Conservation (phyloP, 2,113 vertebrate species). For the Trachemys scripta region DNA sequence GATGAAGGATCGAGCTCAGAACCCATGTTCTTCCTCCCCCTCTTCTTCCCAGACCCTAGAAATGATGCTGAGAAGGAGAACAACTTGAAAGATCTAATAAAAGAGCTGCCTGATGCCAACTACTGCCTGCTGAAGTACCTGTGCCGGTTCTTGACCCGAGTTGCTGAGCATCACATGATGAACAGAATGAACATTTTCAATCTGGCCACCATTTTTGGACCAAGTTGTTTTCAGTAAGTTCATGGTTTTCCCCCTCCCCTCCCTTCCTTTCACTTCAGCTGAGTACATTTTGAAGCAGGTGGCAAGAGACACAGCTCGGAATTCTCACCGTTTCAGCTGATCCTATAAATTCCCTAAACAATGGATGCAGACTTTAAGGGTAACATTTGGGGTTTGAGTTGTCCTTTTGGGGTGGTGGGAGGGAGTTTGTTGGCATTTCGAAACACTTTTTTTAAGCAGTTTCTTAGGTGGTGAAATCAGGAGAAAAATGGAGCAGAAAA, state of each 20-base stretch:
- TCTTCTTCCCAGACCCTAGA: slow-evolving; percentile 67
- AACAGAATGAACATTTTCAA: slow-evolving; percentile 92
- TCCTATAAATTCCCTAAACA: background rate
- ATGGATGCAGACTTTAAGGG: background rate
- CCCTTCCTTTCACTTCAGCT: background rate
- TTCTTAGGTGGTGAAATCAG: background rate
- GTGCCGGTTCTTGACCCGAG: slow-evolving; percentile 89
- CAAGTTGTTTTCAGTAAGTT: slow-evolving; percentile 94
- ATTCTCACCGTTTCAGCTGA: background rate
- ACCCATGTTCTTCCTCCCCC: background rate
- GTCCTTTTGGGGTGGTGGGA: background rate
- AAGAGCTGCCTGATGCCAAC: slow-evolving; percentile 86
- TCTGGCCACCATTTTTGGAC: slow-evolving; percentile 93
- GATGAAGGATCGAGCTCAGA: background rate
- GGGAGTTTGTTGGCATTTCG: background rate
- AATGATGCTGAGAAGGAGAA: slow-evolving; percentile 76
- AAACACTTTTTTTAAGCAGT: background rate
- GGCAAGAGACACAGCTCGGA: background rate
- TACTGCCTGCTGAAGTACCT: slow-evolving; percentile 89
- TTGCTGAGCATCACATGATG: slow-evolving; percentile 85
- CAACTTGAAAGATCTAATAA: slow-evolving; percentile 82
- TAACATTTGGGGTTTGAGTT: background rate
- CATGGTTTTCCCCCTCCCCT: background rate
- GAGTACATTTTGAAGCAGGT: background rate
- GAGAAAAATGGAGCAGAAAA: background rate